Conservation (phyloP, 2,888 invertebrate genomes). For the Lacanobia wlatinum region DNA sequence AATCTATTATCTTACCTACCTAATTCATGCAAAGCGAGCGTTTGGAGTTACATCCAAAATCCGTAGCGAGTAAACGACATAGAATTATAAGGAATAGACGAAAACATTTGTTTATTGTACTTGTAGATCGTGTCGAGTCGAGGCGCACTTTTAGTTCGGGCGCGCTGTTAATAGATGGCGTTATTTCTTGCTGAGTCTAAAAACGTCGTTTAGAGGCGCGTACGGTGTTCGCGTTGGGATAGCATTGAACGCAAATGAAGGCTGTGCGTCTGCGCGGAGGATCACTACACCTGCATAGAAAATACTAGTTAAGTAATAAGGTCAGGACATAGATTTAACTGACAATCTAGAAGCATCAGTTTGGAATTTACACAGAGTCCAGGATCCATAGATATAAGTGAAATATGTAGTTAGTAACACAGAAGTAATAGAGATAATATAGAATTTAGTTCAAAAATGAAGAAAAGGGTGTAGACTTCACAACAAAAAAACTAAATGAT, state of each 20-base stretch:
- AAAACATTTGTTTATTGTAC: constrained; percentile 78
- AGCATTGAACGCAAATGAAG: constrained; percentile 85
- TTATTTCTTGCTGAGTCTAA: constrained; percentile 83
- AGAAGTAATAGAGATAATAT: neutral
- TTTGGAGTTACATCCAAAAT: constrained; percentile 32
- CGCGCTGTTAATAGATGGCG: constrained; percentile 65
- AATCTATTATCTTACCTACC: constrained; percentile 38
- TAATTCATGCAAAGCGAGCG: constrained; percentile 38
- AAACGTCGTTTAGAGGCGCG: constrained; percentile 88
- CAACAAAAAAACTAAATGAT: neutral
- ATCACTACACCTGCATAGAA: constrained; percentile 93
- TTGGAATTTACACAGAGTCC: neutral
- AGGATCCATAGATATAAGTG: too few relatives aligned
- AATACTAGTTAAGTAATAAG: constrained; percentile 11
- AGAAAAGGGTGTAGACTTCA: neutral
- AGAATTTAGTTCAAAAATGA: neutral
- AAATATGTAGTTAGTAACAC: neutral
- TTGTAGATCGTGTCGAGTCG: constrained; percentile 74
- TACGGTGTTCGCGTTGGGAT: constrained; percentile 88
- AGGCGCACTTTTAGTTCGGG: constrained; percentile 62
- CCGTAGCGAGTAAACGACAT: constrained; percentile 61
- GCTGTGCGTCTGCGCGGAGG: constrained; percentile 94
- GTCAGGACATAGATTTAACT: neutral
- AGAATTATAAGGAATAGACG: constrained; percentile 56
- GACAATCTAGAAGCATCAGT: neutral